Conservation (phyloP, 2,888 invertebrate genomes). For the Watsonalla cultraria region DNA sequence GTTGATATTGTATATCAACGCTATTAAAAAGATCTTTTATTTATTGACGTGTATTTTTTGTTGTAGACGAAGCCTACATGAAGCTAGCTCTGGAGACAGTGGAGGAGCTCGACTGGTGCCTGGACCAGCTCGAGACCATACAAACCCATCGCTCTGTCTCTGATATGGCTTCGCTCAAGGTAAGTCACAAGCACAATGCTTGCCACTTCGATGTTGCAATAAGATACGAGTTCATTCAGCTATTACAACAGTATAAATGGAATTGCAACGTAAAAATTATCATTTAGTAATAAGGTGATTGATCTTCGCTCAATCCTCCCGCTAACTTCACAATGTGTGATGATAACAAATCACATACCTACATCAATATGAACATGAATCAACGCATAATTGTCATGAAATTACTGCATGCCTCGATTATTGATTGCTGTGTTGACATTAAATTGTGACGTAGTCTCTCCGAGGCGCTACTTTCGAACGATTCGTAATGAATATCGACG, state of each 20-base stretch:
- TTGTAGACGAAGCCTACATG: conserved; percentile 93
- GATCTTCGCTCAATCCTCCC: not conserved
- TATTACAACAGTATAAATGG: not conserved
- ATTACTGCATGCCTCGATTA: not conserved
- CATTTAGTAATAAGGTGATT: not conserved
- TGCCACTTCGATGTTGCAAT: too few species aligned
- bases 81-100: conserved; percentile 97
- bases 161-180: conserved; percentile 99
- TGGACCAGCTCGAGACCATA: conserved; percentile 99
- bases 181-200: conserved; percentile 54
- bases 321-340: not conserved
- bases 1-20: conserved; percentile 1
- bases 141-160: conserved; percentile 99
- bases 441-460: not conserved
- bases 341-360: not conserved
- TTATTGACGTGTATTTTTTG: conserved; percentile 21
- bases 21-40: too few species aligned
- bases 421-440: not conserved
- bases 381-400: not conserved
- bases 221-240: too few species aligned
- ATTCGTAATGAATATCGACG: not conserved
- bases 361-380: not conserved
- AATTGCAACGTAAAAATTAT: not conserved
- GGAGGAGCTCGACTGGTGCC: conserved; percentile 99
- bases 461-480: not conserved